phyloP scores from a whole-genome alignment of 2,113 vertebrate genomes.

The Symphodus melops region DNA sequence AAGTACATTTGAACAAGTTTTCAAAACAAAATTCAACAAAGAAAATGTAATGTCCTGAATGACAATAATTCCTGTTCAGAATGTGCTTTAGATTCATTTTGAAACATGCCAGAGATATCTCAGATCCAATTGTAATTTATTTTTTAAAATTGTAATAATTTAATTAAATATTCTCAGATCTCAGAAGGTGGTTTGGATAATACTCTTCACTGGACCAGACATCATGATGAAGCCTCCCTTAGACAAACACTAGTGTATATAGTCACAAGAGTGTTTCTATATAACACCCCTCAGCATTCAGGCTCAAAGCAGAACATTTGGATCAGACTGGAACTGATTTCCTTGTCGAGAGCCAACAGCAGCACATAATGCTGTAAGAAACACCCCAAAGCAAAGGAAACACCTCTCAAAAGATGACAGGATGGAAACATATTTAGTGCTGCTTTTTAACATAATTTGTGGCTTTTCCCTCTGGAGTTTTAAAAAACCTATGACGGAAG shows the following conservation, averaged over 20 bases:
- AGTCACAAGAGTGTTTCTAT: neutral
- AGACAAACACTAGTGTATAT: constrained; percentile 7
- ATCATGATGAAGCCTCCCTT: constrained; percentile 21
- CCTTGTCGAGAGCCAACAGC: constrained; percentile 8
- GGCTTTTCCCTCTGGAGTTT: constrained; percentile 2
- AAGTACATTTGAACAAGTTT: neutral
- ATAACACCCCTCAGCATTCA: neutral
- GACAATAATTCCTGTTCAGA: constrained; percentile 54
- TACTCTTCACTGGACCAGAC: constrained; percentile 25
- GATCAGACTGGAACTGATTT: constrained; percentile 11
- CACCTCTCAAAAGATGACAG: constrained; percentile 3
- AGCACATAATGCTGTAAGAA: constrained; percentile 5
- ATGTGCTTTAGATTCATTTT: constrained; percentile 42
- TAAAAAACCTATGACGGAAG: neutral
- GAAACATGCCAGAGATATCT: constrained; percentile 54
- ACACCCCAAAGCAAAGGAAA: neutral
- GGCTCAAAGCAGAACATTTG: constrained; percentile 1
- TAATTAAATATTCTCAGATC: constrained; percentile 55
- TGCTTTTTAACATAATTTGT: constrained; percentile 8
- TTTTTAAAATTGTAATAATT: no score
- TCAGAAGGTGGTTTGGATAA: constrained; percentile 36
- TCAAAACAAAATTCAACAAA: constrained; percentile 14
- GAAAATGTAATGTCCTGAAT: constrained; percentile 7
- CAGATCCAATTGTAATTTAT: constrained; percentile 73
- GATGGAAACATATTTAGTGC: constrained; percentile 11